Conservation (phyloP, 2,888 invertebrate genomes). For the Chloroclysta siterata region DNA sequence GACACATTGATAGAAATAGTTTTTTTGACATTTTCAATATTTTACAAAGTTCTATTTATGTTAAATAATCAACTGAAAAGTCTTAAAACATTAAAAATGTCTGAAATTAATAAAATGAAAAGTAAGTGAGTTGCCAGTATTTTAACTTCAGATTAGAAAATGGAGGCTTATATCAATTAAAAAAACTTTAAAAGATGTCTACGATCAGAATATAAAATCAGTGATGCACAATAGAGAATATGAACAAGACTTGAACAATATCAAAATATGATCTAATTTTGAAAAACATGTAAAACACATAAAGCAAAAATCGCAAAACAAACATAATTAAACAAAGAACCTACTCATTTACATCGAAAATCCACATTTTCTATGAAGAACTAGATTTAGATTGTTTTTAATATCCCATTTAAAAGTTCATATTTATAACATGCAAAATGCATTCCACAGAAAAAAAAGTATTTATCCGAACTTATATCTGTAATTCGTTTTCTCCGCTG, state of each 20-base stretch:
- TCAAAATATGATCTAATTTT: slow-evolving; percentile 21
- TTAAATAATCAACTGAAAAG: neutral
- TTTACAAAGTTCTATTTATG: neutral
- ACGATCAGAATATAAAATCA: slow-evolving; percentile 7
- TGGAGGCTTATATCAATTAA: neutral
- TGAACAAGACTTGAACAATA: slow-evolving; percentile 23
- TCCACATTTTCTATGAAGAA: slow-evolving; percentile 20
- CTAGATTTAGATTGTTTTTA: slow-evolving; percentile 2
- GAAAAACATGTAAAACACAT: slow-evolving; percentile 35
- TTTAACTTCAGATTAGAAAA: slow-evolving; percentile 1
- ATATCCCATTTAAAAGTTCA: slow-evolving; percentile 24
- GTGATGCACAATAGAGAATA: slow-evolving; percentile 21
- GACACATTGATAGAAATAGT: slow-evolving; percentile 23
- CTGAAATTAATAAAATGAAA: slow-evolving; percentile 12
- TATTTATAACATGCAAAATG: slow-evolving; percentile 32
- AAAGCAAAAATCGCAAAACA: slow-evolving; percentile 43
- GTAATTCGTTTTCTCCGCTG: too few species aligned
- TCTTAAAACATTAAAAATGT: slow-evolving; percentile 23
- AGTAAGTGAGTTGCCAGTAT: slow-evolving; percentile 10
- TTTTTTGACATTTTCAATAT: slow-evolving; percentile 16
- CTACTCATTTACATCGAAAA: slow-evolving; percentile 17
- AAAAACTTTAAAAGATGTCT: slow-evolving; percentile 8
- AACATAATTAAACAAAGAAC: slow-evolving; percentile 35
- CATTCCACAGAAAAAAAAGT: slow-evolving; percentile 17
- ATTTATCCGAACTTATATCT: neutral